Percentiles rank a stretch among this genome's conserved stretches.
Evolutionary conservation across 2,113 vertebrate species (phyloP).

Genomic region (Hypanus sabinus): DNA sequence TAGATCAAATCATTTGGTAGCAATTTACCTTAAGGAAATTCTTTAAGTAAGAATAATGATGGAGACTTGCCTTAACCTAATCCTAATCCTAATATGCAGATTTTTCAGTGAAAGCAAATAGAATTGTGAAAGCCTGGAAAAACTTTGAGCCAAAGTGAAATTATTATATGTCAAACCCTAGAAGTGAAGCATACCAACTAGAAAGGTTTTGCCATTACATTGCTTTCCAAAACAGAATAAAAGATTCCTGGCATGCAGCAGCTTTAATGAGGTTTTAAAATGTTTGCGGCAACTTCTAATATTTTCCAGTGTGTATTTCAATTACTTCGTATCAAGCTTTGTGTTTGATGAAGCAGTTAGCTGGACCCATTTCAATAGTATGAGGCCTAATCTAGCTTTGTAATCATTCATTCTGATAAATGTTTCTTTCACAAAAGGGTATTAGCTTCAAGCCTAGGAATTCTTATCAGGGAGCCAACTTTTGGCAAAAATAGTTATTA

Average conservation of each 20-base stretch:
- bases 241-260: conserved; percentile 17
- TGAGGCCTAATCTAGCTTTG: conserved; percentile 42
- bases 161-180: not conserved
- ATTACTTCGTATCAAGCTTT: conserved; percentile 2
- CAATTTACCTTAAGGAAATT: not conserved
- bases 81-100: not conserved
- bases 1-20: too few relatives aligned
- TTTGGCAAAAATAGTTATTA: conserved; percentile 40
- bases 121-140: conserved; percentile 15
- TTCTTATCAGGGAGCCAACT: conserved; percentile 40
- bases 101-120: not conserved
- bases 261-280: conserved; percentile 27
- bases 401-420: conserved; percentile 42
- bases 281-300: conserved; percentile 35
- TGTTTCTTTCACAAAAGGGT: conserved; percentile 43
- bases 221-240: conserved; percentile 30
- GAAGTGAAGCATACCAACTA: not conserved
- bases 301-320: conserved; percentile 37
- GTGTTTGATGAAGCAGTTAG: not conserved
- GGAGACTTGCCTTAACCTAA: not conserved
- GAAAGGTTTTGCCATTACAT: not conserved
- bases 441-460: conserved; percentile 41
- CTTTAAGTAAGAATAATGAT: not conserved
- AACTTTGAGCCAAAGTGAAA: not conserved
- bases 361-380: conserved; percentile 33